These are phyloP conservation scores for Oplegnathus fasciatus DNA, from an alignment of 2,113 vertebrate species.

Conservation along the genomic window DNA sequence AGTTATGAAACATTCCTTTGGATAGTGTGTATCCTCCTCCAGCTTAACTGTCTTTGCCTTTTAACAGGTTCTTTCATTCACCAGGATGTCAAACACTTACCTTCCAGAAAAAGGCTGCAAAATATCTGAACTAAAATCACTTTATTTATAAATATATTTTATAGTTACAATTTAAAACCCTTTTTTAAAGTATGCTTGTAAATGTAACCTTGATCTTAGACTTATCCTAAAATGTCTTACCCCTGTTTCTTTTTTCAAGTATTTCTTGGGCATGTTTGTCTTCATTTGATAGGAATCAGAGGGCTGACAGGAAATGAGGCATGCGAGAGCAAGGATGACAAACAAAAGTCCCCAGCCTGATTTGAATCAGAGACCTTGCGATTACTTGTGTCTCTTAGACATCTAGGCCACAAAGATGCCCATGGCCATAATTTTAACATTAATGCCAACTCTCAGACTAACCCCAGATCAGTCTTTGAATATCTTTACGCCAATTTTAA, in stretches of 20 bases:
- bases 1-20: not conserved
- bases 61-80: not conserved
- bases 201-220: not conserved
- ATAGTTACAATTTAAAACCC: not conserved
- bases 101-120: not conserved
- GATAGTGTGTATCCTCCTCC: not conserved
- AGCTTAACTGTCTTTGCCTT: not conserved
- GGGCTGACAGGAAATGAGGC: constrained; percentile 41
- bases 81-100: not conserved
- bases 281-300: constrained; percentile 16
- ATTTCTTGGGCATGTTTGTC: constrained; percentile 10
- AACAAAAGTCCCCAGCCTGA: constrained; percentile 25
- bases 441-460: not conserved
- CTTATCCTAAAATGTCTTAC: not conserved
- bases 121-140: not conserved
- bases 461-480: not conserved
- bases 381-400: not conserved
- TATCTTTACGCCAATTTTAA: not conserved
- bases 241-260: not conserved
- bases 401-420: not conserved
- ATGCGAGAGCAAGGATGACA: not conserved
- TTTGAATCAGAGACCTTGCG: constrained; percentile 8
- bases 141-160: not conserved
- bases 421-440: not conserved
- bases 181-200: too few relatives aligned